A percentile compares a stretch with the other conserved stretches of the same genome.
Conservation (phyloP, 2,888 invertebrate genomes). For the Willowsia nigromaculata region DNA sequence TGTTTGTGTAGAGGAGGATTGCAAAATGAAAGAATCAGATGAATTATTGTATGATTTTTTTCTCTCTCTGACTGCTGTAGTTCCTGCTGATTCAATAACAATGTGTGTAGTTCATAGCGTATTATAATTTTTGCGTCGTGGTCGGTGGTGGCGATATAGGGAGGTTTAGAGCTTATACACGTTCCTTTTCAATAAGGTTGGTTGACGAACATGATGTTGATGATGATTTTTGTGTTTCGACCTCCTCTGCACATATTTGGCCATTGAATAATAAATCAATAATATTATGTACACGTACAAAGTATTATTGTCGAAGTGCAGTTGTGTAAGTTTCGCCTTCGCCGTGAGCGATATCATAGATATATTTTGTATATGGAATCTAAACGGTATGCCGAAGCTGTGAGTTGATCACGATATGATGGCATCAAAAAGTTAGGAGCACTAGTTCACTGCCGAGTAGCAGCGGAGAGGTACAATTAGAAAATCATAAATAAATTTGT, state of each 20-base stretch:
- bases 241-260: conserved; percentile 61
- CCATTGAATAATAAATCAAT: conserved; percentile 63
- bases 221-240: conserved; percentile 34
- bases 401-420: not conserved
- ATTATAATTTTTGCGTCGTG: not conserved
- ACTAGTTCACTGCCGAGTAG: not conserved
- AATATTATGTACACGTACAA: conserved; percentile 43
- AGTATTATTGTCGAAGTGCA: conserved; percentile 23
- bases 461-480: conserved; percentile 44
- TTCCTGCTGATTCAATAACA: conserved; percentile 24
- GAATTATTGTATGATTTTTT: conserved; percentile 44
- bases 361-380: not conserved
- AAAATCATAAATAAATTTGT: conserved; percentile 56
- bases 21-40: conserved; percentile 43
- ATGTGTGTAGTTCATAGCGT: not conserved
- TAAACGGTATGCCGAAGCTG: not conserved
- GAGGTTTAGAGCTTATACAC: not conserved
- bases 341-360: conserved; percentile 27
- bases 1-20: conserved; percentile 45
- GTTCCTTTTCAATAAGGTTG: conserved; percentile 3
- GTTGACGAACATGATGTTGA: not conserved
- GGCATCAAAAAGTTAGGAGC: not conserved
- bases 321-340: conserved; percentile 36
- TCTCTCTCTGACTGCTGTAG: conserved; percentile 18
- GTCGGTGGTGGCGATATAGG: not conserved